Conservation (phyloP, 1,140 invertebrate genomes). For the Drosophila pachea region DNA sequence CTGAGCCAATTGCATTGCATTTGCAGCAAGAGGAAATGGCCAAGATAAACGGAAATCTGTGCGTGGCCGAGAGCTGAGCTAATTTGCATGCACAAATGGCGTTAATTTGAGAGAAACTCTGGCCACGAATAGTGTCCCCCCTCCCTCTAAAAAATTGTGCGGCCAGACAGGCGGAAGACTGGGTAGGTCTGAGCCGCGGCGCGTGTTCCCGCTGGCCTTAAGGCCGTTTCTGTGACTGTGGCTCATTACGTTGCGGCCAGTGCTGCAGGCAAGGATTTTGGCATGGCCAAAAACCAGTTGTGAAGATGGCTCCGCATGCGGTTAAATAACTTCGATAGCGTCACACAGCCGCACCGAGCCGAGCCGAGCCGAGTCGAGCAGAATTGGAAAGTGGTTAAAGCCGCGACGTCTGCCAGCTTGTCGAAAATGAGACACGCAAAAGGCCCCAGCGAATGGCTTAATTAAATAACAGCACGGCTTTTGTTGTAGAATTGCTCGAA, state of each 20-base stretch:
- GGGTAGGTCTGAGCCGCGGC: constrained; percentile 54
- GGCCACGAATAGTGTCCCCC: no score
- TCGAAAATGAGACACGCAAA: constrained; percentile 46
- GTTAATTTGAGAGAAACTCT: constrained; percentile 69
- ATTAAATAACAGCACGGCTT: constrained; percentile 38
- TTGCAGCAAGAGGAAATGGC: constrained; percentile 45
- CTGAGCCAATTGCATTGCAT: constrained; percentile 18
- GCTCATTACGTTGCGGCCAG: constrained; percentile 54
- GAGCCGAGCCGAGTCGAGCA: not conserved
- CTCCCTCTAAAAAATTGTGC: constrained; percentile 40
- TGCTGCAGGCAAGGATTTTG: constrained; percentile 65
- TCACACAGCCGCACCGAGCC: constrained; percentile 28
- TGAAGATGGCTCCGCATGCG: constrained; percentile 16
- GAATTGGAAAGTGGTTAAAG: constrained; percentile 39
- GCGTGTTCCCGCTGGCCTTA: constrained; percentile 52
- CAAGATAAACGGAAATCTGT: constrained; percentile 49
- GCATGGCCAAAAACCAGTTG: constrained; percentile 52
- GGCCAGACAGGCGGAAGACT: constrained; percentile 47
- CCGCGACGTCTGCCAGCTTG: constrained; percentile 41
- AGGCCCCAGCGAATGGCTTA: constrained; percentile 47
- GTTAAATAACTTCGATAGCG: constrained; percentile 54
- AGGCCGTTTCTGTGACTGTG: constrained; percentile 11
- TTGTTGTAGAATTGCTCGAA: constrained; percentile 47
- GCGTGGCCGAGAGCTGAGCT: constrained; percentile 59
- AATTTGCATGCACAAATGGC: constrained; percentile 70